Evolutionary conservation across 2,797 vertebrate species (phyloP).

Genomic region (Carcharodon carcharias): DNA sequence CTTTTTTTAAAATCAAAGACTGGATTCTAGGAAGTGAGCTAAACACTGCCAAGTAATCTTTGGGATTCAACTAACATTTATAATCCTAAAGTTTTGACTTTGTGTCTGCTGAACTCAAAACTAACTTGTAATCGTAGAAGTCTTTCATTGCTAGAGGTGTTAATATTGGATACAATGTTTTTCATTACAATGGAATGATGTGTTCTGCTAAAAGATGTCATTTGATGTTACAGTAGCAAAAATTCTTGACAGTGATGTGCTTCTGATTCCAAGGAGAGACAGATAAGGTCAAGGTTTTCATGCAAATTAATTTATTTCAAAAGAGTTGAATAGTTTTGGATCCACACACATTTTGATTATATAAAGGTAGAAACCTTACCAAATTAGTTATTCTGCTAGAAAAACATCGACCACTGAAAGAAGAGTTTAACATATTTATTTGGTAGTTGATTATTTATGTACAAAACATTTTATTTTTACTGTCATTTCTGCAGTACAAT

Average conservation of each 20-base stretch:
- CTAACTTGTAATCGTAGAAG: neutral
- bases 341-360: neutral
- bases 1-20: neutral
- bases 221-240: constrained; percentile 33
- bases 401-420: neutral
- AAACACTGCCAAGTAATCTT: neutral
- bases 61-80: neutral
- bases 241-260: constrained; percentile 26
- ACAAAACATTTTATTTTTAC: neutral
- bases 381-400: neutral
- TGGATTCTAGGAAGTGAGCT: neutral
- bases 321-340: constrained; percentile 22
- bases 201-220: constrained; percentile 30
- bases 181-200: constrained; percentile 29
- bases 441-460: neutral
- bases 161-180: constrained; percentile 30
- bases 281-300: constrained; percentile 34
- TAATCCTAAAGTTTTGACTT: neutral
- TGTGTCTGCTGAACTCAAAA: neutral
- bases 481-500: neutral
- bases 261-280: neutral
- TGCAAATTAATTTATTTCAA: constrained; percentile 25
- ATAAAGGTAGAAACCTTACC: neutral
- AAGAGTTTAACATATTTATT: constrained; percentile 11
- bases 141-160: neutral